These are phyloP conservation scores for Pseudomugil gertrudae DNA, from an alignment of 2,797 vertebrate genomes.

Conservation along the genomic window DNA sequence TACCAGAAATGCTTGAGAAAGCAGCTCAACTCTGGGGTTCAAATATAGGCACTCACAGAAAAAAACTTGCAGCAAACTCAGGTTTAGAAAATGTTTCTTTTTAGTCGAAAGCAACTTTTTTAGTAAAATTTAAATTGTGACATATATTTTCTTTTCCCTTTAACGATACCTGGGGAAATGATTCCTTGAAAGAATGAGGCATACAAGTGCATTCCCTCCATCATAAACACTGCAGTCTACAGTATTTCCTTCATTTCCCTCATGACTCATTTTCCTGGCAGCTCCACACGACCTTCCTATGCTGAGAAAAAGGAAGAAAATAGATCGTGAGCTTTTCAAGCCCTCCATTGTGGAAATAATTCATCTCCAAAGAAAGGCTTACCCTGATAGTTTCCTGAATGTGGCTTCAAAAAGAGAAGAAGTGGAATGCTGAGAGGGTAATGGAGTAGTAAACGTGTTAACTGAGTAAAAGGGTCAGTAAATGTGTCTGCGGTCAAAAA, in stretches of 20 bases:
- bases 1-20: too few species aligned
- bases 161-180: constrained; percentile 1
- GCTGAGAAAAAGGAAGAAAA: constrained; percentile 9
- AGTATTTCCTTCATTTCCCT: constrained; percentile 20
- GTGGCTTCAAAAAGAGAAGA: constrained; percentile 38
- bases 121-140: neutral
- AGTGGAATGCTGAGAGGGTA: constrained; percentile 21
- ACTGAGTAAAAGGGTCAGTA: constrained; percentile 53
- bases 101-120: neutral
- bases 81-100: neutral
- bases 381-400: constrained; percentile 32
- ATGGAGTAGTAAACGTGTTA: constrained; percentile 20
- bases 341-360: constrained; percentile 33
- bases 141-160: neutral
- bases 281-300: neutral
- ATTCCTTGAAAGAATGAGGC: constrained; percentile 11
- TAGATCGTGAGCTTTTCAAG: constrained; percentile 23
- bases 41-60: neutral
- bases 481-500: constrained; percentile 35
- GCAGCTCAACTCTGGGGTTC: neutral
- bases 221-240: neutral
- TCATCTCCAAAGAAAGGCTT: constrained; percentile 28
- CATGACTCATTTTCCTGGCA: constrained; percentile 24
- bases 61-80: neutral
- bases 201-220: neutral